phyloP scores from a whole-genome alignment of 2,797 vertebrate species.

The Babyrousa celebensis region DNA sequence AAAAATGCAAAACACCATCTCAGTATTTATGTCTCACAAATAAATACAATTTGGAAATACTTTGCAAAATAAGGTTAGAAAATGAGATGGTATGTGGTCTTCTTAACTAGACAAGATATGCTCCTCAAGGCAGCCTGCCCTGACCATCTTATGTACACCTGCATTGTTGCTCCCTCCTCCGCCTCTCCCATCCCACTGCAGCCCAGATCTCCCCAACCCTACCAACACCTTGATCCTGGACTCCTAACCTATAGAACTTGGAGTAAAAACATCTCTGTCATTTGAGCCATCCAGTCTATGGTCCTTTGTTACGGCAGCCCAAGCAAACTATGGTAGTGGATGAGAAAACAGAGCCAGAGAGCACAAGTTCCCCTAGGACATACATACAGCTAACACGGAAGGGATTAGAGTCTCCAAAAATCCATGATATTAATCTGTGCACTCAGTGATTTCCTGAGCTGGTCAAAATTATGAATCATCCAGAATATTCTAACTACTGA shows the following conservation, averaged over 20 bases:
- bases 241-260: neutral
- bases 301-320: neutral
- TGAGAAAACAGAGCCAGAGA: neutral
- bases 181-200: neutral
- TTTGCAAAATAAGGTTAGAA: conserved; percentile 45
- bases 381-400: neutral
- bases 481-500: neutral
- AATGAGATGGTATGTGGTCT: neutral
- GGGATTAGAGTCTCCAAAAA: neutral
- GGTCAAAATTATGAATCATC: neutral
- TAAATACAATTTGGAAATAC: conserved; percentile 40
- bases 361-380: neutral
- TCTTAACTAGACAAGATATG: neutral
- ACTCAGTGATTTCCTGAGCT: neutral
- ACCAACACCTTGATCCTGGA: neutral
- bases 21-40: conserved; percentile 32
- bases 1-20: conserved; percentile 23
- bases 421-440: neutral
- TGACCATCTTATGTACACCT: too few species aligned
- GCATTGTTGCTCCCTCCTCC: fast-evolving
- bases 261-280: neutral
- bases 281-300: neutral
- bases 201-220: too few species aligned
- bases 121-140: neutral
- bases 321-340: neutral